These are phyloP conservation scores for Helogale parvula DNA, from an alignment of 2,113 vertebrate genomes.

Conservation along the genomic window DNA sequence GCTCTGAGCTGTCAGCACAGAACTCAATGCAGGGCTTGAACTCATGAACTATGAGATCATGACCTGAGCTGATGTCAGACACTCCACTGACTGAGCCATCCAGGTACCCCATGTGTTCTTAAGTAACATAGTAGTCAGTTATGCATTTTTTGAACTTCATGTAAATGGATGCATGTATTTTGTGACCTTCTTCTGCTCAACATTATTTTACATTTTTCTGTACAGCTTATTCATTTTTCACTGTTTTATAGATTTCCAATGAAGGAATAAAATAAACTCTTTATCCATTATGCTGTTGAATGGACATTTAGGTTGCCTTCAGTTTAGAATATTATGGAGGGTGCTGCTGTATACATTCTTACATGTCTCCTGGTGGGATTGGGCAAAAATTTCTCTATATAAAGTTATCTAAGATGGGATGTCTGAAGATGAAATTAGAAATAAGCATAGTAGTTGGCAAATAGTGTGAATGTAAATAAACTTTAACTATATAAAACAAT, in stretches of 20 bases:
- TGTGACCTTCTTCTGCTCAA: neutral
- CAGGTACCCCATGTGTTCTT: neutral
- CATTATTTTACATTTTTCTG: slow-evolving; percentile 18
- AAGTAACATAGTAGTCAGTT: neutral
- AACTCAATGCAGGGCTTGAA: too few species aligned
- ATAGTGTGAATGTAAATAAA: neutral
- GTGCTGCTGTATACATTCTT: neutral
- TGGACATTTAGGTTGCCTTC: neutral
- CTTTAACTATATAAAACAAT: neutral
- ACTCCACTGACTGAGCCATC: too few species aligned
- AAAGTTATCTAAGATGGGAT: neutral
- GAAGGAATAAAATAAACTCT: neutral
- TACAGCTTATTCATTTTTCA: slow-evolving; percentile 10
- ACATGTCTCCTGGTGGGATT: neutral
- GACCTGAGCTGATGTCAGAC: too few species aligned
- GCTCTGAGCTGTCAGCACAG: too few species aligned
- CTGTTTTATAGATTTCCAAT: neutral
- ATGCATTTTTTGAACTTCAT: neutral
- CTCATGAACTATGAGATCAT: too few species aligned
- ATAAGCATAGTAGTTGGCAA: neutral
- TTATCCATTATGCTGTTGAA: neutral
- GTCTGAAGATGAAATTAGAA: neutral
- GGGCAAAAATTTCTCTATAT: neutral
- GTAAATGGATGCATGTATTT: neutral
- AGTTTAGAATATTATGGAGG: neutral